These are phyloP conservation scores for Calliopsis andreniformis DNA, from an alignment of 1,140 invertebrate genomes.

Conservation along the genomic window DNA sequence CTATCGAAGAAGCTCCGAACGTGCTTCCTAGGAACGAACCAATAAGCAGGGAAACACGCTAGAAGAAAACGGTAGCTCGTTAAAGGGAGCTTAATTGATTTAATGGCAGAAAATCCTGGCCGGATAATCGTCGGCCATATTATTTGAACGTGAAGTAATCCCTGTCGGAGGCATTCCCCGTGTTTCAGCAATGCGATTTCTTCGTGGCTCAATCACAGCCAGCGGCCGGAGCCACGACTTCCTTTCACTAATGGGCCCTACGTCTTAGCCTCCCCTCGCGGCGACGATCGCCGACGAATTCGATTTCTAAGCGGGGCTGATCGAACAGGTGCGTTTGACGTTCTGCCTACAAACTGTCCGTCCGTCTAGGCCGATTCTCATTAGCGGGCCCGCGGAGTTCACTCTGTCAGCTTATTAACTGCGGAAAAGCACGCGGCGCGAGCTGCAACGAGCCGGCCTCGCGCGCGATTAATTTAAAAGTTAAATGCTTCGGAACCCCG, in stretches of 20 bases:
- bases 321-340: slow-evolving; percentile 45
- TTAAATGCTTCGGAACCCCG: slow-evolving; percentile 34
- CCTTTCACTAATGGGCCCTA: slow-evolving; percentile 63
- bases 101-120: slow-evolving; percentile 39
- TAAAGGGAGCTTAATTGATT: slow-evolving; percentile 29
- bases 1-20: neutral
- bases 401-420: slow-evolving; percentile 56
- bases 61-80: slow-evolving; percentile 38
- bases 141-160: slow-evolving; percentile 38
- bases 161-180: slow-evolving; percentile 20
- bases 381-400: slow-evolving; percentile 50
- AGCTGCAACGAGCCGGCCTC: neutral
- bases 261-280: neutral
- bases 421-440: slow-evolving; percentile 19
- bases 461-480: slow-evolving; percentile 45
- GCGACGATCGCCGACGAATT: slow-evolving; percentile 54
- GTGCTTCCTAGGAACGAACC: neutral
- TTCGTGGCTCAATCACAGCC: slow-evolving; percentile 11
- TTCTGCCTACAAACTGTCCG: slow-evolving; percentile 50
- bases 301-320: slow-evolving; percentile 53
- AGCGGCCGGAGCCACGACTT: slow-evolving; percentile 13
- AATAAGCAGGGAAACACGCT: neutral
- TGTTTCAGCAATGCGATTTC: slow-evolving; percentile 28
- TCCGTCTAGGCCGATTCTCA: slow-evolving; percentile 47
- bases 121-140: slow-evolving; percentile 39